Base-by-base conservation (phyloP, 2,888 invertebrate genomes). In the Fragum whitleyi region DNA sequence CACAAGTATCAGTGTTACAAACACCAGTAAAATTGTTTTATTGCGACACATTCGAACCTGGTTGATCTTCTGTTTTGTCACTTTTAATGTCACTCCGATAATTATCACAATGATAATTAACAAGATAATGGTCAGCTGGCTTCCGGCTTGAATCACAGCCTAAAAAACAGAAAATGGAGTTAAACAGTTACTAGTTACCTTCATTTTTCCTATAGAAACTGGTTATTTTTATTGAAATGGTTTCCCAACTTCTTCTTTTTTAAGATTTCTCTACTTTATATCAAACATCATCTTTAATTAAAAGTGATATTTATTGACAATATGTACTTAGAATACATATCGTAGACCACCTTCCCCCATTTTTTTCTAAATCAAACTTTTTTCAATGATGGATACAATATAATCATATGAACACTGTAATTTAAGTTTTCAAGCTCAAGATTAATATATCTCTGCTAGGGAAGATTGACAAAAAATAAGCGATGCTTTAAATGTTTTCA, bases 21-120 rank as follows among this genome's bases (percentile, higher is more conserved):
- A 92, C 51, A 89, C 83, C 21, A 91, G 26, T 26, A 92, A 80
- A 36, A 92, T 90, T 9, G 88, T 89, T 72, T 90, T 90, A 71
- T 91, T 91, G 53, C 87, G 86, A 74, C 90, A 91, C 68, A 89
- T 70, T 70, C 88, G 77, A 19, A 88, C 73, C 32, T 83, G 87
- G n/a, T 81, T 82, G 7, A 81, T 85, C 80, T 81, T 87, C 77
- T 74, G 87, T 76, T 80, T 87, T 23, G 81, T 86, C 65, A 78
- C 77, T 57, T 86, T 87, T 29, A 87, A 69, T 36, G 86, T 86
- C 16, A 81, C 55, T 11, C 39, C 74, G 36, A 85, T 72, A 7
- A 81, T 84, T 53, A 83, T 74, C 0, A 88, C 57, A 28, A 87
- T 81, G 3, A 89, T 39, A n/a, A 88, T 61, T 1, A 87, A 75